A percentile compares a stretch with the other conserved stretches of the same genome.
Evolutionary conservation across 2,113 vertebrate genomes (phyloP).

Genomic region (Pholis gunnellus): DNA sequence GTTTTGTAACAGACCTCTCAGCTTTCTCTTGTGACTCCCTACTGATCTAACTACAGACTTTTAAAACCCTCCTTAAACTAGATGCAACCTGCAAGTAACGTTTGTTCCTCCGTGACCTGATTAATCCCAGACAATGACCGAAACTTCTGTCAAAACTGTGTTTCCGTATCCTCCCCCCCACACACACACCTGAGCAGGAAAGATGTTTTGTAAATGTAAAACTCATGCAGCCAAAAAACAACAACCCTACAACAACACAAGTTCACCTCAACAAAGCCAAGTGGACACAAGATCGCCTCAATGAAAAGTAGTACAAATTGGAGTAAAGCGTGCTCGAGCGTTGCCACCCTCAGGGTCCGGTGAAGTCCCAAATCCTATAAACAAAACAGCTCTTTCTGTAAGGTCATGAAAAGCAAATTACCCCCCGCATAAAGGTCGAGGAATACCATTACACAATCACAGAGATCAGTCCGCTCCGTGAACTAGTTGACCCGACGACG

Average conservation of each 20-base stretch:
- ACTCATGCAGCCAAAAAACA: background rate
- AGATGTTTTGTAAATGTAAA: slow-evolving; percentile 21
- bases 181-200: slow-evolving; percentile 15
- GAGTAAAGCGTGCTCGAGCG: slow-evolving; percentile 9
- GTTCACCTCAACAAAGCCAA: slow-evolving; percentile 2
- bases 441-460: slow-evolving; percentile 24
- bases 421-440: slow-evolving; percentile 37
- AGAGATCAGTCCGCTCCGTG: slow-evolving; percentile 43
- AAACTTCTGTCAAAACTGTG: background rate
- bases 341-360: slow-evolving; percentile 16
- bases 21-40: background rate
- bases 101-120: background rate
- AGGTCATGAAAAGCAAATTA: slow-evolving; percentile 51
- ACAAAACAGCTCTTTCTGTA: slow-evolving; percentile 46
- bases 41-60: background rate
- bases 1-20: background rate
- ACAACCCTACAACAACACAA: background rate
- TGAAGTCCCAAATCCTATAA: slow-evolving; percentile 46
- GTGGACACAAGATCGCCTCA: slow-evolving; percentile 8
- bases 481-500: slow-evolving; percentile 48
- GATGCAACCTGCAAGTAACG: background rate
- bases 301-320: slow-evolving; percentile 13
- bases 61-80: background rate
- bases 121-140: background rate
- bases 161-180: slow-evolving; percentile 2